phyloP scores from a whole-genome alignment of 2,888 invertebrate genomes.

The Caenorhabditis sulstoni region DNA sequence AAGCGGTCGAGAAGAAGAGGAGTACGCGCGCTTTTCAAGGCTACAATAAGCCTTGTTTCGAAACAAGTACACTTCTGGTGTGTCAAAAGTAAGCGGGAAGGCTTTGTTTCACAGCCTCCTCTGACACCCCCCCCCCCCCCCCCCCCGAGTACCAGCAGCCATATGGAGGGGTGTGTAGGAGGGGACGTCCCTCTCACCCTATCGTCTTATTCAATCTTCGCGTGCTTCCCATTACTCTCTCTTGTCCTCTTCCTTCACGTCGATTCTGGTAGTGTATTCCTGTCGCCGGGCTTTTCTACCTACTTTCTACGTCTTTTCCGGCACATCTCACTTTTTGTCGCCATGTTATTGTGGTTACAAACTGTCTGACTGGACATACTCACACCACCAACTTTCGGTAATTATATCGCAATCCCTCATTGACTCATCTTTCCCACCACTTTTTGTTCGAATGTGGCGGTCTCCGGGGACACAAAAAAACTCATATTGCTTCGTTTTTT shows the following conservation, averaged over 20 bases:
- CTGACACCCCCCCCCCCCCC: too few relatives aligned
- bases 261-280: constrained; percentile 29
- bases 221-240: constrained; percentile 57
- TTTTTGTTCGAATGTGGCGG: constrained; percentile 10
- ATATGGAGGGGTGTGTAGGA: constrained; percentile 32
- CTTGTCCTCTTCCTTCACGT: constrained; percentile 25
- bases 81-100: constrained; percentile 56
- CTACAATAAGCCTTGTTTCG: constrained; percentile 29
- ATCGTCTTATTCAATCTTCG: constrained; percentile 58
- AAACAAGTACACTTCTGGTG: constrained; percentile 48
- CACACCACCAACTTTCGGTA: constrained; percentile 52
- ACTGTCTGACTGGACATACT: constrained; percentile 2
- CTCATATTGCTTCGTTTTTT: not conserved
- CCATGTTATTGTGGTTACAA: constrained; percentile 21
- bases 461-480: constrained; percentile 2
- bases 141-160: constrained; percentile 32
- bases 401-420: constrained; percentile 52
- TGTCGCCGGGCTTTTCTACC: constrained; percentile 3
- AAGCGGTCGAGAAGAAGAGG: constrained; percentile 2
- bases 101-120: constrained; percentile 58
- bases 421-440: constrained; percentile 31
- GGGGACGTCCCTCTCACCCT: constrained; percentile 32
- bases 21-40: constrained; percentile 26
- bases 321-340: constrained; percentile 8
- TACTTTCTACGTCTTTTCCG: not conserved